Percentiles rank a stretch among this genome's conserved stretches.
Conservation (phyloP, 2,113 vertebrate species). For the Hyperopisus bebe region DNA sequence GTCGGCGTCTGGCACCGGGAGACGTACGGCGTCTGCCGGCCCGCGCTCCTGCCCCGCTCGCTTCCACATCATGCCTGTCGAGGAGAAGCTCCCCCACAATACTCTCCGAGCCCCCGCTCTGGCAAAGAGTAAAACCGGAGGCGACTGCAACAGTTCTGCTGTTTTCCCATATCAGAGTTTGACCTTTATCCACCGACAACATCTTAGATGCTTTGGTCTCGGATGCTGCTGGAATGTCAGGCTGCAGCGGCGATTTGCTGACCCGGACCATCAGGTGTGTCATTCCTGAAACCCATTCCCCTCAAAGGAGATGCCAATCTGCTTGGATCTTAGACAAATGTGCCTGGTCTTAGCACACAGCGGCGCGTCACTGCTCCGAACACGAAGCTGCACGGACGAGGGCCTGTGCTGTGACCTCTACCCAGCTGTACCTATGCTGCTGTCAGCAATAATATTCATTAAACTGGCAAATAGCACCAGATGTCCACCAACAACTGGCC, state of each 20-base stretch:
- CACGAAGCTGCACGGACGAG: not conserved
- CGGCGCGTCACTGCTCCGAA: not conserved
- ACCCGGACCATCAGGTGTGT: not conserved
- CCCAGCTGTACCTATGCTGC: not conserved
- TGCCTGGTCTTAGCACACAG: not conserved
- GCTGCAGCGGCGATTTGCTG: not conserved
- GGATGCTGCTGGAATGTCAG: not conserved
- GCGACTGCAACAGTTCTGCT: not conserved
- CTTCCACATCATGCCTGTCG: not conserved
- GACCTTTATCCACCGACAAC: slow-evolving; percentile 3
- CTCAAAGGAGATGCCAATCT: not conserved
- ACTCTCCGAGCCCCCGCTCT: not conserved
- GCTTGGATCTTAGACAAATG: not conserved
- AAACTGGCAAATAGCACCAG: slow-evolving; percentile 9
- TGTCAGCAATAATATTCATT: slow-evolving; percentile 18
- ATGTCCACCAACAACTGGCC: slow-evolving; percentile 3
- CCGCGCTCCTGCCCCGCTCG: not conserved
- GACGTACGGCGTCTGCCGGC: not conserved
- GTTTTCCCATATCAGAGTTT: not conserved
- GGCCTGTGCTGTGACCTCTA: not conserved
- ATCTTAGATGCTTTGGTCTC: not conserved
- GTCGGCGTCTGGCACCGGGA: not conserved
- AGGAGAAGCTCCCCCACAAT: not conserved
- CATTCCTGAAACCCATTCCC: not conserved
- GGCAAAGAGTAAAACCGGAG: not conserved